phyloP scores from a whole-genome alignment of 2,888 invertebrate genomes.

The Eristalis pertinax region DNA sequence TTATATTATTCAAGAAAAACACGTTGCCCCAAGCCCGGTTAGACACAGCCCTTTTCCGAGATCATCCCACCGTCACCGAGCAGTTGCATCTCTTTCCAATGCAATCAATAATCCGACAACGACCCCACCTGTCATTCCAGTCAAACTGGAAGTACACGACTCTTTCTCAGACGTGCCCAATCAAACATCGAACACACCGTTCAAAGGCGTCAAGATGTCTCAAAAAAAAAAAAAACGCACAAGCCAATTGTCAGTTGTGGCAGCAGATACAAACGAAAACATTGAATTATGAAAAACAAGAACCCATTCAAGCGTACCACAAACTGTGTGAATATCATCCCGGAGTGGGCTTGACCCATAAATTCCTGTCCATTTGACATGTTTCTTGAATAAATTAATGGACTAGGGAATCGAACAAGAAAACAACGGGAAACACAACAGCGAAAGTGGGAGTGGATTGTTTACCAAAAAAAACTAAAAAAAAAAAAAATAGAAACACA shows the following conservation, averaged over 20 bases:
- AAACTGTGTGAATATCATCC: background rate
- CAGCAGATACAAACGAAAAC: background rate
- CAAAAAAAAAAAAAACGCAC: background rate
- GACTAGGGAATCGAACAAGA: background rate
- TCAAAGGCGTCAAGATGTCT: background rate
- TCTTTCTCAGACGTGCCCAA: background rate
- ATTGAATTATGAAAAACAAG: background rate
- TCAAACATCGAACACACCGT: background rate
- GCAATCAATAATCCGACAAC: background rate
- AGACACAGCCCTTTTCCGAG: background rate
- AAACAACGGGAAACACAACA: constrained; percentile 38
- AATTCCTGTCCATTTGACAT: constrained; percentile 18
- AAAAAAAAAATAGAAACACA: background rate
- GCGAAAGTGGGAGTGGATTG: constrained; percentile 56
- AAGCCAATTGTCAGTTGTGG: background rate
- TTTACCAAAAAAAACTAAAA: constrained; percentile 2
- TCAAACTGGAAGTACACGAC: background rate
- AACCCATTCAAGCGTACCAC: background rate
- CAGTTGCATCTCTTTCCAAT: background rate
- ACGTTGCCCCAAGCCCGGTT: background rate
- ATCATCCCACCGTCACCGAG: background rate
- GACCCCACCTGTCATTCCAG: background rate
- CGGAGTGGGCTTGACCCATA: constrained; percentile 35
- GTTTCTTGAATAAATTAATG: constrained; percentile 40
- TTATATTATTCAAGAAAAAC: background rate